Evolutionary conservation across 2,888 invertebrate genomes (phyloP).

Genomic region (Periphyllus acericola): DNA sequence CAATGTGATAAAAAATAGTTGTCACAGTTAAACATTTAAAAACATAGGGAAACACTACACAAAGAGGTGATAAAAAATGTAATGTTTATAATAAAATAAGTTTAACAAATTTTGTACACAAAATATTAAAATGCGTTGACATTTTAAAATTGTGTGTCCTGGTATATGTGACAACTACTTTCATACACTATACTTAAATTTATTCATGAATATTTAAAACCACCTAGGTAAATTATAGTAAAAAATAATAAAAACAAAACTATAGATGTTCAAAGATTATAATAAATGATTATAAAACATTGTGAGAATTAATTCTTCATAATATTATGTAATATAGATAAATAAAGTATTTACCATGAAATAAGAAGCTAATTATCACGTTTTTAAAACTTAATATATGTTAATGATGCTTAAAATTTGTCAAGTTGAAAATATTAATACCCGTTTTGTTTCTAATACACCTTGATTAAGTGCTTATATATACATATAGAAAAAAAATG

Average conservation of each 20-base stretch:
- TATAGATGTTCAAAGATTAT: slow-evolving; percentile 11
- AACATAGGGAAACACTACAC: background rate
- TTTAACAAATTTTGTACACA: background rate
- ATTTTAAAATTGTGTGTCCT: background rate
- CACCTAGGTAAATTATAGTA: slow-evolving; percentile 22
- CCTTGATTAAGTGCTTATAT: background rate
- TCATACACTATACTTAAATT: background rate
- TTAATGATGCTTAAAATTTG: slow-evolving; percentile 11
- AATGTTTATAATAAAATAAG: background rate
- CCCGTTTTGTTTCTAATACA: background rate
- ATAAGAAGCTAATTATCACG: slow-evolving; percentile 48
- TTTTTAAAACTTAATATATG: slow-evolving; percentile 15
- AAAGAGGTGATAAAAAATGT: background rate
- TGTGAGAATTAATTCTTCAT: background rate
- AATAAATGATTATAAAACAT: slow-evolving; percentile 8
- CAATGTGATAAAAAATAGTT: slow-evolving; percentile 2
- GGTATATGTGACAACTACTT: slow-evolving; percentile 28
- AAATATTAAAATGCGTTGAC: background rate
- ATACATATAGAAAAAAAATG: background rate
- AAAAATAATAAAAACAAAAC: slow-evolving; percentile 21
- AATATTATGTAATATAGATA: background rate
- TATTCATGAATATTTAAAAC: slow-evolving; percentile 27
- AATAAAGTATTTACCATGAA: background rate
- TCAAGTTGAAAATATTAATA: slow-evolving; percentile 21
- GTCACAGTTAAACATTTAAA: background rate